Evolutionary conservation across 2,113 vertebrate species (phyloP).

Genomic region (Sarotherodon lohbergeri): DNA sequence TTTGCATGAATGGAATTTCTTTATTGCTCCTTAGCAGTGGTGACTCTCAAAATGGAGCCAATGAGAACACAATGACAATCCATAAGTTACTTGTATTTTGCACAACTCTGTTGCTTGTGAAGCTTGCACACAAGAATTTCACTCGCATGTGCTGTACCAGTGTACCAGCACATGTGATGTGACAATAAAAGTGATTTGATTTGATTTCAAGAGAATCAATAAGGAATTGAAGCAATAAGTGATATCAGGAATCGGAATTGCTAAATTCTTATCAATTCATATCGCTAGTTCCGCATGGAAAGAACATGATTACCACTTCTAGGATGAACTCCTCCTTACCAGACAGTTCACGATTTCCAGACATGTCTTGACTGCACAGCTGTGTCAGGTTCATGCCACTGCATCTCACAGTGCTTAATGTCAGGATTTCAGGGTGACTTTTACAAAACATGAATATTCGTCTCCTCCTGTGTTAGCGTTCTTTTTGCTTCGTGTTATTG

Average conservation of each 20-base stretch:
- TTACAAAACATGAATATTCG: neutral
- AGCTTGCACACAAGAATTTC: neutral
- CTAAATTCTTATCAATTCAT: neutral
- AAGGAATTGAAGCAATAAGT: neutral
- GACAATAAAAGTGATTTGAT: neutral
- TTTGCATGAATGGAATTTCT: neutral
- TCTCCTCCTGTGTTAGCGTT: neutral
- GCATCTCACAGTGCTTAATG: neutral
- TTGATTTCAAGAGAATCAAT: fast-evolving
- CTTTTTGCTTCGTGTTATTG: neutral
- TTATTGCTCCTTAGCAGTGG: neutral
- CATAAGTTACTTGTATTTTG: neutral
- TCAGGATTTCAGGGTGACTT: neutral
- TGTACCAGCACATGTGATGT: neutral
- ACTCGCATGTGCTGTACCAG: neutral
- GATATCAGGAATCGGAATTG: neutral
- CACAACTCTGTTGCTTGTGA: neutral
- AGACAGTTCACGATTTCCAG: neutral
- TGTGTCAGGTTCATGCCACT: neutral
- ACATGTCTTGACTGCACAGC: neutral
- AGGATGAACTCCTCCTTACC: neutral
- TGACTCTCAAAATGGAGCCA: fast-evolving
- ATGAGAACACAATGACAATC: fast-evolving
- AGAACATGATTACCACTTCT: neutral
- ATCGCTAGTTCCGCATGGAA: fast-evolving